phyloP scores from a whole-genome alignment of 2,888 invertebrate genomes.

The Oligia strigilis region DNA sequence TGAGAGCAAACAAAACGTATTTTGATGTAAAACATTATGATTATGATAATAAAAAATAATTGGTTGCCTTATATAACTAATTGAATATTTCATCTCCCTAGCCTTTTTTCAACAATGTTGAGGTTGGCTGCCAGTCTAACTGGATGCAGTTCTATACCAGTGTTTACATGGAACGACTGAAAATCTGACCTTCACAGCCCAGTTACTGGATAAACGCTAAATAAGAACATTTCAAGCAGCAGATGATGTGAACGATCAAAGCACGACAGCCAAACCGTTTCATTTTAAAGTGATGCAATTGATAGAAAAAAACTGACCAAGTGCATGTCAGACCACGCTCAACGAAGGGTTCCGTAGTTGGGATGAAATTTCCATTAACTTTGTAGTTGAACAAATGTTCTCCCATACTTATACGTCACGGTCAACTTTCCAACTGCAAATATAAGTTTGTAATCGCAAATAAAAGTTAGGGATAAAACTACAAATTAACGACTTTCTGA shows the following conservation, averaged over 20 bases:
- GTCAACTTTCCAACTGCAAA: background rate
- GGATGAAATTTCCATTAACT: background rate
- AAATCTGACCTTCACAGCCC: too few relatives aligned
- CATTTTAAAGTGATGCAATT: background rate
- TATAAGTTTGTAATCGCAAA: background rate
- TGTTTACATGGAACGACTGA: background rate
- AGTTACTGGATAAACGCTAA: background rate
- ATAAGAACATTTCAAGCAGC: too few relatives aligned
- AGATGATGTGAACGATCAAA: background rate
- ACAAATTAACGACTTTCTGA: too few relatives aligned
- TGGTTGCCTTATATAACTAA: background rate
- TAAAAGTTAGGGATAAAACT: background rate
- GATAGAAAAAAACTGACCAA: background rate
- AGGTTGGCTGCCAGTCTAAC: background rate
- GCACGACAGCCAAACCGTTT: too few relatives aligned
- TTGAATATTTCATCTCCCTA: background rate
- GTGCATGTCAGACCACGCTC: background rate
- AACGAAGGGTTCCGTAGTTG: background rate
- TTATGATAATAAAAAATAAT: background rate
- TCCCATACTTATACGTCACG: background rate
- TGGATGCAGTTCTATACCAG: too few relatives aligned
- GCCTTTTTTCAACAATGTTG: background rate
- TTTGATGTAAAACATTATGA: background rate
- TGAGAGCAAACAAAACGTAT: constrained; percentile 52
- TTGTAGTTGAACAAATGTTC: background rate